Evolutionary conservation across 2,113 vertebrate genomes (phyloP), one percentile per base, ranked within the genome.

Genomic region (Dolichotis patagonum): DNA sequence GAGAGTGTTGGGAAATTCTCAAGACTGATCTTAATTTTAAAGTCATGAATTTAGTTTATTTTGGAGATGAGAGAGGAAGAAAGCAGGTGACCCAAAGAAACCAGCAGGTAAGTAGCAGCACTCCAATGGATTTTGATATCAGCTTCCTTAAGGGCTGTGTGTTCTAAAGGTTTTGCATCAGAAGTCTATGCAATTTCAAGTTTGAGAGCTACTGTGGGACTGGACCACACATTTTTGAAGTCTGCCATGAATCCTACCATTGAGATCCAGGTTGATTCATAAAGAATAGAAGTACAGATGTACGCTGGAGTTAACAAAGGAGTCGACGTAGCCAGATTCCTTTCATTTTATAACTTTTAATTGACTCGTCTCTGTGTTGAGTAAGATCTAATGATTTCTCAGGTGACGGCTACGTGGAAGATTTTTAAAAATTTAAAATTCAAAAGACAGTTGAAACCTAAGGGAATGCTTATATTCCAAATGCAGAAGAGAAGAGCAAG

Each of bases 321-420:
- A 60, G 14, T 69, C 1, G 1, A 82, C 35, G 22, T 20, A 46
- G 54, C 16, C 14, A 35, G n/a, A 49, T 32, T 17, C 19, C 35
- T 65, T 52, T 20, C 1, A 0, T 26, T 77, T 58, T 24, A 19
- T 17, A 62, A 20, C 62, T 85, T 92, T 54, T 32, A 2, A 5
- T 41, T 71, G 41, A 49, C n/a, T 30, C 43, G 8, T 43, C 28
- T 84, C 41, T 85, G 69, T 14, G 71, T 13, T 11, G 32, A 89
- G 62, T 16, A 81, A 60, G 65, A 67, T 62, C 54, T 92, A 85
- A 26, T 16, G 7, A 35, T 85, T 85, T 96, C 73, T 93, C n/a
- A 82, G 69, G 7, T n/a, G 54, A 56, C 30, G n/a, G 8, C 26
- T n/a, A 4, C 14, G 60, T 6, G 62, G 80, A 56, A n/a, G 54